phyloP scores from a whole-genome alignment of 2,113 vertebrate species.

The Suncus etruscus region DNA sequence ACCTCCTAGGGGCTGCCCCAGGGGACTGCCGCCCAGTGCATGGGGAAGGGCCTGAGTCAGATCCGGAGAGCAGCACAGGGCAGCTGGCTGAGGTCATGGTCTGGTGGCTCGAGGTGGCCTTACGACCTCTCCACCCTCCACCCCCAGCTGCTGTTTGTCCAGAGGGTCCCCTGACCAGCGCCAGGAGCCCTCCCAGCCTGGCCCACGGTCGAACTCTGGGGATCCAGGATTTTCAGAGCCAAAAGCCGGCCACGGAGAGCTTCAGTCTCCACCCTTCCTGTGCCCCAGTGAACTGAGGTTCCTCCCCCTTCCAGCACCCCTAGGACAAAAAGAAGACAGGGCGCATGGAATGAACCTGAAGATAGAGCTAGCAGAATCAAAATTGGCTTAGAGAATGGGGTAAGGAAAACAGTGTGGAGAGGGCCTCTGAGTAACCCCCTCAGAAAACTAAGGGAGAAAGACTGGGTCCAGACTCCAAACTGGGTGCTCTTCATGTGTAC shows the following conservation, averaged over 20 bases:
- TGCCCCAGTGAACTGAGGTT: background rate
- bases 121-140: conserved; percentile 69
- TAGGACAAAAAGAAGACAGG: background rate
- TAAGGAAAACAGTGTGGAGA: background rate
- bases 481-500: background rate
- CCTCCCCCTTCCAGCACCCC: background rate
- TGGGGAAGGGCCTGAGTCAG: conserved; percentile 77
- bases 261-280: background rate
- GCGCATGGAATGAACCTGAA: background rate
- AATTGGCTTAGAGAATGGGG: background rate
- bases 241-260: background rate
- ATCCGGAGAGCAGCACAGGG: conserved; percentile 66
- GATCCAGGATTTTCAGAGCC: background rate
- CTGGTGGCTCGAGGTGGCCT: conserved; percentile 81
- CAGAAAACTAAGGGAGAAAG: background rate
- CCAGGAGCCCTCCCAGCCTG: conserved; percentile 66
- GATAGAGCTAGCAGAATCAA: background rate
- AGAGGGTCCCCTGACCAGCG: conserved; percentile 42
- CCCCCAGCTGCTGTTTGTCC: conserved; percentile 72
- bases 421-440: no score
- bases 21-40: conserved; percentile 57
- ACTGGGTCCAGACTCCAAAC: background rate
- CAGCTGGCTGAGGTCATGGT: conserved; percentile 78
- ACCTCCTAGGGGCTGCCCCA: conserved; percentile 71
- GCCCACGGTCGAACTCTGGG: conserved; percentile 1